phyloP scores from a whole-genome alignment of 2,888 invertebrate genomes.

The Drosophila stalkeri region DNA sequence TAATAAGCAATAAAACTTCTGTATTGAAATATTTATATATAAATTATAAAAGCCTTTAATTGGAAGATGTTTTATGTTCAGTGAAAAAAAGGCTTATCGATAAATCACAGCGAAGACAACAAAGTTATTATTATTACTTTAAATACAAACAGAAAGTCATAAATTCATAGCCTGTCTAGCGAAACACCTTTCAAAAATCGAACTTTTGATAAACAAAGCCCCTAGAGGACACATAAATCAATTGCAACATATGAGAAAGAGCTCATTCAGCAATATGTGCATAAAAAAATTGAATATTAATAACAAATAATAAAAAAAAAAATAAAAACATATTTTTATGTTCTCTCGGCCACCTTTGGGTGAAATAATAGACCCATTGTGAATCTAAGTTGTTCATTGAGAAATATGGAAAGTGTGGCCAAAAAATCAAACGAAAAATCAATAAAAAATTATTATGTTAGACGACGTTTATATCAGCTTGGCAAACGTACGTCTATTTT shows the following conservation, averaged over 20 bases:
- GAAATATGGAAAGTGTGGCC: constrained; percentile 24
- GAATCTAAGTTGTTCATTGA: constrained; percentile 33
- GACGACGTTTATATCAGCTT: constrained; percentile 26
- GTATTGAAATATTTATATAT: neutral
- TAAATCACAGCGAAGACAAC: constrained; percentile 42
- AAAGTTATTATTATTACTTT: constrained; percentile 21
- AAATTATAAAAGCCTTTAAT: constrained; percentile 2
- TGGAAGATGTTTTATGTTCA: neutral
- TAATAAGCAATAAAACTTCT: neutral
- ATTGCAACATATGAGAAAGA: constrained; percentile 21
- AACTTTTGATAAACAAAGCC: constrained; percentile 24
- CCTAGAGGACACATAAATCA: constrained; percentile 41
- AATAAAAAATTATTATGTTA: constrained; percentile 20
- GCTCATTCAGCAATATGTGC: constrained; percentile 18
- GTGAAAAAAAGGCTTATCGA: neutral
- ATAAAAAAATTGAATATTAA: constrained; percentile 17
- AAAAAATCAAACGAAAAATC: constrained; percentile 30
- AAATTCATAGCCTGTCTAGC: constrained; percentile 31
- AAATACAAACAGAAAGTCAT: constrained; percentile 9
- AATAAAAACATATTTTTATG: constrained; percentile 22
- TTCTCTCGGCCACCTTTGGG: constrained; percentile 11
- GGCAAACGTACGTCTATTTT: constrained; percentile 20
- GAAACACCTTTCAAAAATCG: constrained; percentile 3
- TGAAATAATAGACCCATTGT: constrained; percentile 39
- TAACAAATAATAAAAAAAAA: constrained; percentile 9